Base-by-base conservation (phyloP, 2,888 invertebrate genomes). In the Drosophila paramelanica region DNA sequence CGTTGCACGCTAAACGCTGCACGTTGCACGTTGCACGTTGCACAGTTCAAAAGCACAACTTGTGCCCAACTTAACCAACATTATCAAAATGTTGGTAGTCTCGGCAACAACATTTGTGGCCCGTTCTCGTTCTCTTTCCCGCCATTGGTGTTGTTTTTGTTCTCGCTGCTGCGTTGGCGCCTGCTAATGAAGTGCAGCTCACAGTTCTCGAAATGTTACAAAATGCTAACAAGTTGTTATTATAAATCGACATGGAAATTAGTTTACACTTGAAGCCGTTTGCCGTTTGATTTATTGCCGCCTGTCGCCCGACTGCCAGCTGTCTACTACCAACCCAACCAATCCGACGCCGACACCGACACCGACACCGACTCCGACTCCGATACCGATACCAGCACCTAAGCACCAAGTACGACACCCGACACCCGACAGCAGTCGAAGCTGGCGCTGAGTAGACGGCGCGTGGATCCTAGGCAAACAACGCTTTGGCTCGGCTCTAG, bases 191-290 rank as follows among this genome's bases (percentile, higher is more conserved):
- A 77, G 83, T 84, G 71, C 83, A 65, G 57, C 70, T 62, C 64
- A 57, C 56, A 65, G 69, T 67, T 67, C 68, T 67, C 59, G 66
- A 73, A 79, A 79, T 76, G 73, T 72, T 79, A 84, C 81, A 83
- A 79, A 77, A 82, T 82, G 79, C 85, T 89, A 89, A 84, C 86
- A 85, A 90, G 86, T 88, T 90, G 89, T 89, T 90, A 80, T 79
- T 90, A 88, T 87, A 89, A 89, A 90, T 90, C 91, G 90, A 90
- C 90, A 89, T 88, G 90, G 84, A 90, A 91, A 90, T 90, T 91
- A 90, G 91, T 89, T 90, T 89, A 89, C 90, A 90, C 90, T 90
- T 90, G 89, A 86, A 90, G 88, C 80, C 77, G 82, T 79, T 82
- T 79, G 79, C 83, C 80, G 67, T 82, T 77, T 89, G 88, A 88